Evolutionary conservation across 2,113 vertebrate genomes (phyloP).

Genomic region (Coptodon rendalli): DNA sequence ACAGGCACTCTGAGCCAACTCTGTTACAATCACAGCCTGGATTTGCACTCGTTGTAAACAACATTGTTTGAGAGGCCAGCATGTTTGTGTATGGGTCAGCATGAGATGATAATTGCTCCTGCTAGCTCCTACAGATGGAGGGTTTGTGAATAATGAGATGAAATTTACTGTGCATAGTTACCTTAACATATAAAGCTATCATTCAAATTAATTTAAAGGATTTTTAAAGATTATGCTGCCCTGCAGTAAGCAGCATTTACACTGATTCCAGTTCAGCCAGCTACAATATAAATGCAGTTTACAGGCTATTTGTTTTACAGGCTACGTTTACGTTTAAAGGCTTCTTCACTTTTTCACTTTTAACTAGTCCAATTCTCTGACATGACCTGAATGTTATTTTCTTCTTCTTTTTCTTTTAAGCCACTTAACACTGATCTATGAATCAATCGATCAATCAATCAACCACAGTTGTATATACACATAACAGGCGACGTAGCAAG

Average conservation of each 20-base stretch:
- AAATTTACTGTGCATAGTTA: not conserved
- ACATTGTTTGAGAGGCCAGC: conserved; percentile 41
- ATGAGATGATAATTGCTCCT: conserved; percentile 34
- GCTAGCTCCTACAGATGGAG: not conserved
- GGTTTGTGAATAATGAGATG: not conserved
- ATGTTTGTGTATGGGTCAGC: conserved; percentile 4
- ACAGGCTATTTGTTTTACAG: not conserved
- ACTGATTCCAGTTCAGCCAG: not conserved
- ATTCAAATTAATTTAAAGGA: not conserved
- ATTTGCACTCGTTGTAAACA: conserved; percentile 45
- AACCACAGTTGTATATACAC: not conserved
- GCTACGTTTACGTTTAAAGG: not conserved
- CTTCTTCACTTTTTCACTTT: not conserved
- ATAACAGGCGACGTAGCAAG: not conserved
- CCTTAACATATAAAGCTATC: not conserved
- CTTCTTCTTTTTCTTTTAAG: not conserved
- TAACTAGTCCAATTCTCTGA: not conserved
- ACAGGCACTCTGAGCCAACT: conserved; percentile 14
- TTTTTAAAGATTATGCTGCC: not conserved
- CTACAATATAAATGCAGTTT: not conserved
- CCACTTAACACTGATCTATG: not conserved
- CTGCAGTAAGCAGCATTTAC: not conserved
- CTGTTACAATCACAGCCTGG: conserved; percentile 3
- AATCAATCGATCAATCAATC: not conserved
- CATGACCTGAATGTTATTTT: not conserved